These are phyloP conservation scores for Zaprionus davidi DNA, from an alignment of 1,140 invertebrate genomes.

Conservation along the genomic window DNA sequence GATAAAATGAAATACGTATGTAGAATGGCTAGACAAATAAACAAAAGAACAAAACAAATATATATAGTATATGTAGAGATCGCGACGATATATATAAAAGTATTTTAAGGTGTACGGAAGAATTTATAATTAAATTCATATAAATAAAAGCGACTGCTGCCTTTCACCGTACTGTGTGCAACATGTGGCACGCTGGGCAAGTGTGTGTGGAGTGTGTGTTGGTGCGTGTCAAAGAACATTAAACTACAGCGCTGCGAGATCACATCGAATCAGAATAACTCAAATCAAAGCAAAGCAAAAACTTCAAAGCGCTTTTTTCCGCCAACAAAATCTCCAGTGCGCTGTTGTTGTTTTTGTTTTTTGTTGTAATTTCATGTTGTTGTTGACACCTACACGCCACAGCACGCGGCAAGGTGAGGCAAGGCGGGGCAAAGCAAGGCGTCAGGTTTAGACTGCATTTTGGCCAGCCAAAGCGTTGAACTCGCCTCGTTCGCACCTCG, in stretches of 20 bases:
- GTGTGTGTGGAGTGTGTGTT: slow-evolving; percentile 15
- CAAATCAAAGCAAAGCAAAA: slow-evolving; percentile 56
- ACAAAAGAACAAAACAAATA: slow-evolving; percentile 39
- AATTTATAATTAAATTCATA: slow-evolving; percentile 58
- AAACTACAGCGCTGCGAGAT: slow-evolving; percentile 24
- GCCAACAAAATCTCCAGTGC: slow-evolving; percentile 47
- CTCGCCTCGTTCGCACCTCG: slow-evolving; percentile 69
- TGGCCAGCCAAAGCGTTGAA: slow-evolving; percentile 55
- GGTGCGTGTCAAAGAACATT: slow-evolving; percentile 41
- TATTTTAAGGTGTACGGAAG: slow-evolving; percentile 32
- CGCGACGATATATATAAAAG: slow-evolving; percentile 19
- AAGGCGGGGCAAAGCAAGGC: background rate
- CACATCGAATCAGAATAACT: slow-evolving; percentile 35
- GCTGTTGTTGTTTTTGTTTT: slow-evolving; percentile 38
- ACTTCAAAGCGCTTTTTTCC: slow-evolving; percentile 71
- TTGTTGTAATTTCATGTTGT: slow-evolving; percentile 49
- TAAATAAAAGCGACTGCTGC: slow-evolving; percentile 28
- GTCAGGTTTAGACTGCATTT: slow-evolving; percentile 44
- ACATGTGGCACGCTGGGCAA: slow-evolving; percentile 24
- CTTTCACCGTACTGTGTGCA: slow-evolving; percentile 21
- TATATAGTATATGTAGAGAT: slow-evolving; percentile 13
- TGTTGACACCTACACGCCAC: slow-evolving; percentile 76
- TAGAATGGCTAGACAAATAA: slow-evolving; percentile 19
- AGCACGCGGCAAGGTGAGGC: slow-evolving; percentile 13
- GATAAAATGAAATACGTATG: slow-evolving; percentile 46